These are phyloP conservation scores for Aphelenchoides fujianensis DNA, from an alignment of 1,140 invertebrate genomes.

Conservation along the genomic window DNA sequence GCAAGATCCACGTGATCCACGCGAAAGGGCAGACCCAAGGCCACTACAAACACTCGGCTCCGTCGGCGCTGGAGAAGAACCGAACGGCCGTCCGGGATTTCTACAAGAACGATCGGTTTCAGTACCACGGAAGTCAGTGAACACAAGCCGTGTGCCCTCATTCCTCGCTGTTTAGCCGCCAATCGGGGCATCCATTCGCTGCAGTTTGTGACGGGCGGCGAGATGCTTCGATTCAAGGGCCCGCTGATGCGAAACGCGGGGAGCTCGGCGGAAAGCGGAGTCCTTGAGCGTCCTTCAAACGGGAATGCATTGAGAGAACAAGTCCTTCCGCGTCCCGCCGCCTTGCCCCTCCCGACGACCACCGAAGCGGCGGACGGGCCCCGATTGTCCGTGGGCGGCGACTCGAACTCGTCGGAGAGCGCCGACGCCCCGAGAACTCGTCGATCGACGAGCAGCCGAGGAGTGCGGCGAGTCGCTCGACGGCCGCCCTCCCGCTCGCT, in stretches of 20 bases:
- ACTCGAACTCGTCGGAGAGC: not conserved
- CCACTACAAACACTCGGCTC: constrained; percentile 29
- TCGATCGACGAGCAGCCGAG: not conserved
- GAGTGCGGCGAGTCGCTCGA: too few species aligned
- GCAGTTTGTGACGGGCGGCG: constrained; percentile 2
- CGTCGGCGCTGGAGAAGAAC: constrained; percentile 35
- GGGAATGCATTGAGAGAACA: constrained; percentile 14
- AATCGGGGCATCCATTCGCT: constrained; percentile 16
- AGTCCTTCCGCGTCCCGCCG: constrained; percentile 7
- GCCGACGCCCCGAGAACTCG: not conserved
- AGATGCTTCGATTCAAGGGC: not conserved
- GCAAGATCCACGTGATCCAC: constrained; percentile 38
- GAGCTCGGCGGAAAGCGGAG: not conserved
- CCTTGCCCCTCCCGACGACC: not conserved
- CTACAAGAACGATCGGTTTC: constrained; percentile 37
- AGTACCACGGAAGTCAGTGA: constrained; percentile 39
- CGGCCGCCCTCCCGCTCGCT: too few species aligned
- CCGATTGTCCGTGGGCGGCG: not conserved
- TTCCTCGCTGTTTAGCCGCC: not conserved
- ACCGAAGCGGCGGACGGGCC: not conserved
- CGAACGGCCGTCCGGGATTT: constrained; percentile 21
- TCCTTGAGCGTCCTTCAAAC: constrained; percentile 12
- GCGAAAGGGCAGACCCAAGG: constrained; percentile 43
- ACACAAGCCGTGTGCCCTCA: not conserved
- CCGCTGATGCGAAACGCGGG: not conserved